phyloP scores from a whole-genome alignment of 2,888 invertebrate genomes.

The Phaedon cochleariae region DNA sequence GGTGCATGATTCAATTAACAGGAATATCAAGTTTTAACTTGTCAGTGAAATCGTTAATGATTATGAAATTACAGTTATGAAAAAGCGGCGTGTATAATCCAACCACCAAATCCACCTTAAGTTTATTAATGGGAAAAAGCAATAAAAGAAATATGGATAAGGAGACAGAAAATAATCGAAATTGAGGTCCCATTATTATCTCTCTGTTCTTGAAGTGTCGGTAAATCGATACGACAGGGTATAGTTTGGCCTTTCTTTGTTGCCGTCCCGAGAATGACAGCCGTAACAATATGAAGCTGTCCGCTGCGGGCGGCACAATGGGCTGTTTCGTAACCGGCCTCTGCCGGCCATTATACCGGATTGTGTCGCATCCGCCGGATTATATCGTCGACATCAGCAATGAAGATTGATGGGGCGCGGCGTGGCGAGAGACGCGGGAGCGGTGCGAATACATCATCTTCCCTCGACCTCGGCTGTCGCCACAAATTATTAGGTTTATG shows the following conservation, averaged over 20 bases:
- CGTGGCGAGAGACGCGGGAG: too few relatives aligned
- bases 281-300: conserved; percentile 54
- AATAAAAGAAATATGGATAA: too few relatives aligned
- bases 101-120: too few relatives aligned
- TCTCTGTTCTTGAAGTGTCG: not conserved
- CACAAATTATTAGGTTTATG: conserved; percentile 59
- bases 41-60: too few relatives aligned
- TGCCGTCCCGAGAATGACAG: conserved; percentile 44
- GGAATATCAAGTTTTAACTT: too few relatives aligned
- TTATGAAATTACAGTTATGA: too few relatives aligned
- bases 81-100: too few relatives aligned
- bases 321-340: conserved; percentile 52
- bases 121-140: too few relatives aligned
- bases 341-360: conserved; percentile 56
- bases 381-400: conserved; percentile 54
- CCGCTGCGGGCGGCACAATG: conserved; percentile 42
- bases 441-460: conserved; percentile 57
- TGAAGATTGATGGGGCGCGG: conserved; percentile 57
- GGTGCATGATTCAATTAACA: too few relatives aligned
- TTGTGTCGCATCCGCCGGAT: conserved; percentile 56
- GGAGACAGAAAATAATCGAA: too few relatives aligned
- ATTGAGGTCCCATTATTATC: too few relatives aligned
- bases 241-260: conserved; percentile 31
- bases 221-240: conserved; percentile 25
- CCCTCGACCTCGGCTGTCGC: conserved; percentile 56